Percentiles rank a stretch among this genome's conserved stretches.
These are phyloP conservation scores for Anoncus sp. DNA, from an alignment of 2,888 invertebrate species.

Conservation along the genomic window DNA sequence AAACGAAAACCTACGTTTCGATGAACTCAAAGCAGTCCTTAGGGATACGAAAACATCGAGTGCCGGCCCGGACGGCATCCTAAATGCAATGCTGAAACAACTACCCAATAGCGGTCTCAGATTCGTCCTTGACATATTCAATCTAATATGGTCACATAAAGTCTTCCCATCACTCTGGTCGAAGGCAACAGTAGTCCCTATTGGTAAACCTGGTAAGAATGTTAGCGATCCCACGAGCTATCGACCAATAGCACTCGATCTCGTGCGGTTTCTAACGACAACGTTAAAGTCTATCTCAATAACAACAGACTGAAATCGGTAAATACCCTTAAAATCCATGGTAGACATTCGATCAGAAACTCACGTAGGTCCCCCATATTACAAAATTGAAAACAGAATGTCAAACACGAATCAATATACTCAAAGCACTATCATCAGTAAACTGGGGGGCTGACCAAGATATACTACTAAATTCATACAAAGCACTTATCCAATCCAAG, in stretches of 20 bases:
- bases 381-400: conserved; percentile 49
- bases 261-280: no score
- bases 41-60: conserved; percentile 10
- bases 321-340: conserved; percentile 46
- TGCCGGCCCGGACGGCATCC: conserved; percentile 39
- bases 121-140: conserved; percentile 28
- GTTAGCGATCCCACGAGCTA: conserved; percentile 32
- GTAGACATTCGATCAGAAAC: conserved; percentile 59
- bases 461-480: conserved; percentile 29
- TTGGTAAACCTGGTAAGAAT: conserved; percentile 45
- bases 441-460: conserved; percentile 48
- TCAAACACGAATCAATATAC: conserved; percentile 35
- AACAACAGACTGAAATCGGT: conserved; percentile 19
- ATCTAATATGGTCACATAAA: conserved; percentile 34
- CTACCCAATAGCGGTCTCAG: conserved; percentile 21
- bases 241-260: conserved; percentile 50
- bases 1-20: neutral
- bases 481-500: conserved; percentile 56
- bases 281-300: conserved; percentile 39
- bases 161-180: conserved; percentile 41
- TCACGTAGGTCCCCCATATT: conserved; percentile 64
- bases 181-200: conserved; percentile 42
- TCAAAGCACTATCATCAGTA: conserved; percentile 42
- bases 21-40: conserved; percentile 14
- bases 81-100: conserved; percentile 22